Percentiles rank a stretch among this genome's conserved stretches.
phyloP scores from a whole-genome alignment of 2,888 invertebrate genomes.

The Aporophyla lueneburgensis region DNA sequence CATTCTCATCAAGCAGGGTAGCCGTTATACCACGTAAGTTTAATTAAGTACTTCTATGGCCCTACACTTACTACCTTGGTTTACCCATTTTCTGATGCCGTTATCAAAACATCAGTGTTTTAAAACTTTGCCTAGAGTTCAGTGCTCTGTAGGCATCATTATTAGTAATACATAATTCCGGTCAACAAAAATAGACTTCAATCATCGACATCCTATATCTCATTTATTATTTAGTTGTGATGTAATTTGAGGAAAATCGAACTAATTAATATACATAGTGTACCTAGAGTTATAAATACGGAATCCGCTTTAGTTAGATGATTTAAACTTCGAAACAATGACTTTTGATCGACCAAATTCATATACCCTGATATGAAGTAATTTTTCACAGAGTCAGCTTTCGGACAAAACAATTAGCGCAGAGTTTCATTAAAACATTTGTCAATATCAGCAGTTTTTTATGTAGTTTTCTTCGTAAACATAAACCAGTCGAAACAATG shows the following conservation, averaged over 20 bases:
- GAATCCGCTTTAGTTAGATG: neutral
- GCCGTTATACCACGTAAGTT: conserved; percentile 80
- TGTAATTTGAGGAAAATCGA: conserved; percentile 18
- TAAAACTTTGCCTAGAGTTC: neutral
- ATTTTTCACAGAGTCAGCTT: neutral
- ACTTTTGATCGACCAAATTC: neutral
- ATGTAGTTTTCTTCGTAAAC: neutral
- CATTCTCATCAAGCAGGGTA: conserved; percentile 89
- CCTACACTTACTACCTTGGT: neutral
- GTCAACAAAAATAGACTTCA: neutral
- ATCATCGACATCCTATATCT: conserved; percentile 8
- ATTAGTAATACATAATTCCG: conserved; percentile 9
- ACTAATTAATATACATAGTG: neutral
- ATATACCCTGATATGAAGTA: neutral
- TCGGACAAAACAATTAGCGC: neutral
- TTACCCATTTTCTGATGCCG: neutral
- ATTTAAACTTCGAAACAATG: neutral
- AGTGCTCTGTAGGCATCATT: neutral
- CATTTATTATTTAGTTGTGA: conserved; percentile 19
- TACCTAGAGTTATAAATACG: neutral
- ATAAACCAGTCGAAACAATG: conserved; percentile 9
- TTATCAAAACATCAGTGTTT: conserved; percentile 6
- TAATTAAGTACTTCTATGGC: neutral
- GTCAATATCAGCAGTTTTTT: neutral
- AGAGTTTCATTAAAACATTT: neutral